Conservation (phyloP, 1,140 invertebrate genomes). For the Ceratosolen solmsi region DNA sequence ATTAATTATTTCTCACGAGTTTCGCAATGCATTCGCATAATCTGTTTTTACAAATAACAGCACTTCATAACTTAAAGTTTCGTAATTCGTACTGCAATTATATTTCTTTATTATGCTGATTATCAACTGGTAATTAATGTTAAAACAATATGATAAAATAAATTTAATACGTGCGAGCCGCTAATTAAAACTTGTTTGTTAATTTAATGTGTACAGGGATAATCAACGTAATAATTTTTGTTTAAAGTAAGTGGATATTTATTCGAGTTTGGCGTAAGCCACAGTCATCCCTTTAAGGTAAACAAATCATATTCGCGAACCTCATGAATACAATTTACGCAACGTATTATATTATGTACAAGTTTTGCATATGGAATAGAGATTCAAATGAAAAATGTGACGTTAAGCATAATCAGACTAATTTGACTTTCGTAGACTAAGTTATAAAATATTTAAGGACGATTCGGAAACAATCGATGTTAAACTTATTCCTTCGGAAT, state of each 20-base stretch:
- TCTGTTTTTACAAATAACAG: not conserved
- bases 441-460: not conserved
- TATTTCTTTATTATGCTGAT: not conserved
- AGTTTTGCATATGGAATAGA: no score
- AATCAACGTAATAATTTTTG: not conserved
- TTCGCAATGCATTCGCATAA: no score
- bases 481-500: not conserved
- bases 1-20: no score
- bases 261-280: not conserved
- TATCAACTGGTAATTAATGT: not conserved
- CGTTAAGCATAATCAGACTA: not conserved
- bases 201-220: not conserved
- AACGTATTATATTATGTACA: no score
- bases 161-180: not conserved
- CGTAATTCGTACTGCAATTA: not conserved
- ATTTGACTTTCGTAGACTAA: not conserved
- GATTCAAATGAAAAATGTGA: no score
- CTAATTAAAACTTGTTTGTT: not conserved
- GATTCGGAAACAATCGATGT: not conserved
- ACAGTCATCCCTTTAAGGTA: not conserved
- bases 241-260: not conserved
- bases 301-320: not conserved
- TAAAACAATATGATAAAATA: not conserved
- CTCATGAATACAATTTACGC: not conserved
- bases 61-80: not conserved